Evolutionary conservation across 1,140 invertebrate species (phyloP).

Genomic region (Drosophila watanabei): DNA sequence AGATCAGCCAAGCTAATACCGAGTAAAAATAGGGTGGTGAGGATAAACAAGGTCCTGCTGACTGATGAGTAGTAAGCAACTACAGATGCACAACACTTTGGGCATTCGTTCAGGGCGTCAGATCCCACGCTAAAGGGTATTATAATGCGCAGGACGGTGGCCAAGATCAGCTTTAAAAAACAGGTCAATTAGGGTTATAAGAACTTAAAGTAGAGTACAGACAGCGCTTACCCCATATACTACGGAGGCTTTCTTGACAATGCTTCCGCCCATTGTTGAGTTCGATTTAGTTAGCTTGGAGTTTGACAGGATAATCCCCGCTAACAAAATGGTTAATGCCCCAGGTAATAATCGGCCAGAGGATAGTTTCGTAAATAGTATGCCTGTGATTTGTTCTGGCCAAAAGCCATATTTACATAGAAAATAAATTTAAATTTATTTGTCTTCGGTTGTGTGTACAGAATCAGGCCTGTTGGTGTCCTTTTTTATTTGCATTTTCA

Average conservation of each 20-base stretch:
- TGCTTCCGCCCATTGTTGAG: neutral
- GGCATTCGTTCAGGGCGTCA: neutral
- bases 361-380: neutral
- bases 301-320: constrained; percentile 14
- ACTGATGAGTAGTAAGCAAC: neutral
- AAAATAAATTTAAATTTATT: constrained; percentile 52
- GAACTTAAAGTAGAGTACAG: too few relatives aligned
- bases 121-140: neutral
- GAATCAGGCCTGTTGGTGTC: constrained; percentile 36
- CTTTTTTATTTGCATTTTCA: constrained; percentile 33
- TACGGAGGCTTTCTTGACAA: neutral
- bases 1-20: constrained; percentile 19
- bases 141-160: constrained; percentile 28
- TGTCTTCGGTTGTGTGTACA: constrained; percentile 51
- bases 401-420: constrained; percentile 25
- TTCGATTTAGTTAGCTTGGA: neutral
- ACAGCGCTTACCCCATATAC: constrained; percentile 30
- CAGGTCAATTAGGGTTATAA: too few relatives aligned
- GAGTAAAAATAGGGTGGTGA: constrained; percentile 13
- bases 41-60: constrained; percentile 7
- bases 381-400: constrained; percentile 25
- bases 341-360: neutral
- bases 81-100: neutral
- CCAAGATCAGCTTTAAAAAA: constrained; percentile 27
- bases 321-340: neutral